phyloP scores from a whole-genome alignment of 2,888 invertebrate genomes.

The Busseola fusca region DNA sequence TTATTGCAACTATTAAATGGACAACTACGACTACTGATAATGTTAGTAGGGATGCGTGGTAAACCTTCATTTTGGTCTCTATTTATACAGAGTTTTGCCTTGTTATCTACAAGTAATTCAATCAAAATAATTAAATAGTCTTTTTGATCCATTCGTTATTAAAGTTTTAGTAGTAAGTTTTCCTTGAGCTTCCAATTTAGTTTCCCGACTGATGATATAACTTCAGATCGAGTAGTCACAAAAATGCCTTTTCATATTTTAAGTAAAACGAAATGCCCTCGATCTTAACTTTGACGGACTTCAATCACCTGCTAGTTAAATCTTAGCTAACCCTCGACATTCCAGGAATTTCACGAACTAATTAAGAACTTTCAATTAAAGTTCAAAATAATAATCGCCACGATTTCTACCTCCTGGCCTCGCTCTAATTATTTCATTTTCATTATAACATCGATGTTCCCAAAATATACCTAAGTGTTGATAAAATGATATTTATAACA shows the following conservation, averaged over 20 bases:
- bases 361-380: constrained; percentile 44
- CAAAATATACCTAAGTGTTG: constrained; percentile 21
- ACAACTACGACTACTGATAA: constrained; percentile 24
- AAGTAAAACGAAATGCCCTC: constrained; percentile 17
- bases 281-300: constrained; percentile 38
- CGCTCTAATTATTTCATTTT: constrained; percentile 26
- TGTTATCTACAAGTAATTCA: neutral
- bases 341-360: constrained; percentile 39
- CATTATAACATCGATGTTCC: constrained; percentile 25
- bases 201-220: constrained; percentile 29
- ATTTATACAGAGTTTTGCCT: neutral
- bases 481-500: constrained; percentile 19
- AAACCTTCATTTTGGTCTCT: neutral
- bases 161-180: constrained; percentile 15
- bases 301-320: constrained; percentile 52
- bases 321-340: constrained; percentile 25
- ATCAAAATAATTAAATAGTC: constrained; percentile 1
- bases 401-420: constrained; percentile 1
- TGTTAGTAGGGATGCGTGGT: neutral
- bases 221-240: constrained; percentile 26
- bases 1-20: constrained; percentile 63
- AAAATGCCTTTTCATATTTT: constrained; percentile 26
- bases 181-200: constrained; percentile 12
- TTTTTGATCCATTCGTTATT: neutral
- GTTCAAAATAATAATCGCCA: constrained; percentile 20